A percentile compares a stretch with the other conserved stretches of the same genome.
These are phyloP conservation scores for Lipophrys pholis DNA, from an alignment of 2,113 vertebrate species.

Conservation along the genomic window DNA sequence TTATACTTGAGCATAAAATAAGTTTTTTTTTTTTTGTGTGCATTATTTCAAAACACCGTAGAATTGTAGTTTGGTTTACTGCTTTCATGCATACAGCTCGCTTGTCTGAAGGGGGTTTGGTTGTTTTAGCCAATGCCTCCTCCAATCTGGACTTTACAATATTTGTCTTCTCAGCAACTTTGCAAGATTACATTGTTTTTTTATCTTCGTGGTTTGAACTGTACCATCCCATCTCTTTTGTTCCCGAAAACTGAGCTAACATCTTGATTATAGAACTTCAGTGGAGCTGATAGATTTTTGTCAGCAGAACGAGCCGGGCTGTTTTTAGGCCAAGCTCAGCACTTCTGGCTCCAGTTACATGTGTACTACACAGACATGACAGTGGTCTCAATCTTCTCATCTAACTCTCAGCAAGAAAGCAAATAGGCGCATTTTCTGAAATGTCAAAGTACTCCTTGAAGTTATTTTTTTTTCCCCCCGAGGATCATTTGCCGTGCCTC, in stretches of 20 bases:
- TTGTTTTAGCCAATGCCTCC: too few relatives aligned
- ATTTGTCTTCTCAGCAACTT: too few relatives aligned
- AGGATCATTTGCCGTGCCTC: constrained; percentile 45
- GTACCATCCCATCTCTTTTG: too few relatives aligned
- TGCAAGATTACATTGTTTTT: too few relatives aligned
- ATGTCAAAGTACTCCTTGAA: constrained; percentile 24
- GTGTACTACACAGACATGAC: neutral
- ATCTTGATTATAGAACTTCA: constrained; percentile 1
- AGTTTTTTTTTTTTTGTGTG: too few relatives aligned
- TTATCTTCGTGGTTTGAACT: too few relatives aligned
- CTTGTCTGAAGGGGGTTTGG: too few relatives aligned
- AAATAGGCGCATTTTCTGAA: constrained; percentile 18
- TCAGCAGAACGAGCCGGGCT: neutral
- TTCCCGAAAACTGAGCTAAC: constrained; percentile 2
- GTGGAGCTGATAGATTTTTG: neutral
- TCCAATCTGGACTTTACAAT: too few relatives aligned
- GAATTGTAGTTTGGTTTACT: too few relatives aligned
- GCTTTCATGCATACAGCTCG: too few relatives aligned
- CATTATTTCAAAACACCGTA: too few relatives aligned
- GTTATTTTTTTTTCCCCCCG: constrained; percentile 3
- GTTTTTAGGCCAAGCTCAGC: neutral
- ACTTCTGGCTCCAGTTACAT: neutral
- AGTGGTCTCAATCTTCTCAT: neutral
- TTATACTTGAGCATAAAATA: too few relatives aligned
- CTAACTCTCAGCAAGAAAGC: constrained; percentile 6